Evolutionary conservation across 2,797 vertebrate species (phyloP).

Genomic region (Myotis pilosus): DNA sequence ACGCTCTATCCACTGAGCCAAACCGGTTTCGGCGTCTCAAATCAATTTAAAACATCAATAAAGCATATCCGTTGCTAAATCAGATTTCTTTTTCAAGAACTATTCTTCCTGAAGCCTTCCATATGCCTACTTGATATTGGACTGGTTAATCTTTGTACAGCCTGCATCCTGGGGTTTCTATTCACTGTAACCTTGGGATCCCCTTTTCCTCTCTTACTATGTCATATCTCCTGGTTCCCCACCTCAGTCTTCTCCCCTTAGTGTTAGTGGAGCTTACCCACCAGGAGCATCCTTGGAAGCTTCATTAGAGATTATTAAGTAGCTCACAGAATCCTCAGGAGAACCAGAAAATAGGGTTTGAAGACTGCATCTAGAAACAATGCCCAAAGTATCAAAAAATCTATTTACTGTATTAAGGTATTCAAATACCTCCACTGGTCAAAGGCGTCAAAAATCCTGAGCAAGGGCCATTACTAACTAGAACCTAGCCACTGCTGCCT

Average conservation of each 20-base stretch:
- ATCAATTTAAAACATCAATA: neutral
- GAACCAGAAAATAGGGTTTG: neutral
- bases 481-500: neutral
- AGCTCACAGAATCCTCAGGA: neutral
- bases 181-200: neutral
- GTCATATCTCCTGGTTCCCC: neutral
- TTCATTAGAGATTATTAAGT: neutral
- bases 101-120: neutral
- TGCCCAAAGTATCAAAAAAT: neutral
- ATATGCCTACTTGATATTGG: neutral
- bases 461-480: neutral
- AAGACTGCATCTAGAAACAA: neutral
- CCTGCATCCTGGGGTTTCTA: neutral
- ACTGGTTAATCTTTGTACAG: neutral
- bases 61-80: neutral
- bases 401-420: neutral
- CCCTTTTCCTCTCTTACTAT: neutral
- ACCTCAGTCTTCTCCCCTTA: neutral
- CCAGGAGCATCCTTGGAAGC: neutral
- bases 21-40: no score
- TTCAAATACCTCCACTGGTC: neutral
- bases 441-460: neutral
- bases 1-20: no score
- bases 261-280: neutral
- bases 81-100: conserved; percentile 21